phyloP scores from a whole-genome alignment of 2,113 vertebrate genomes.

The Chionis minor region DNA sequence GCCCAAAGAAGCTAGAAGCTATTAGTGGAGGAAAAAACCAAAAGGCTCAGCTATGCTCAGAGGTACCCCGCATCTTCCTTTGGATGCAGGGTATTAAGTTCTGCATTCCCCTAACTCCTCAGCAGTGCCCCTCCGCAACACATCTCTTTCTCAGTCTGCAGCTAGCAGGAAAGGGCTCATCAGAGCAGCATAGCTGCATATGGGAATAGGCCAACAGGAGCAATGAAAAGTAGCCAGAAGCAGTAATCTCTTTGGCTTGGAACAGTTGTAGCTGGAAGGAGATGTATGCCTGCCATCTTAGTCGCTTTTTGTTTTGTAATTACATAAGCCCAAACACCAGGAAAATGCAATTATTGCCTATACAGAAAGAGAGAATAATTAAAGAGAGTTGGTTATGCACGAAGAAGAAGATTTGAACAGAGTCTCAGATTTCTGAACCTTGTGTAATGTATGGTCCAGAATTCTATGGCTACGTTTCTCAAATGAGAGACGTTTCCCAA shows the following conservation, averaged over 20 bases:
- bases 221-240: neutral
- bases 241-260: neutral
- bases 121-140: neutral
- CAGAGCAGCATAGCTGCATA: neutral
- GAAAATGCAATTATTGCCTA: neutral
- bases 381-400: neutral
- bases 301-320: neutral
- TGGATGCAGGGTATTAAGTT: neutral
- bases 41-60: neutral
- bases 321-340: neutral
- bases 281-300: neutral
- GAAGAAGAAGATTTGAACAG: neutral
- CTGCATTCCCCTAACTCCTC: neutral
- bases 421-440: neutral
- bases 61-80: neutral
- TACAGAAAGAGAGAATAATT: neutral
- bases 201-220: neutral
- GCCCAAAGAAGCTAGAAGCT: neutral
- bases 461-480: neutral
- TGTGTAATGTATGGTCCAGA: neutral
- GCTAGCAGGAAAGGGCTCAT: neutral
- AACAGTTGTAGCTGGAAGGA: neutral
- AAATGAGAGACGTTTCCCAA: neutral
- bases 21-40: neutral
- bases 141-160: neutral